A percentile compares a stretch with the other conserved stretches of the same genome.
Conservation (phyloP, 2,888 invertebrate species). For the Drosophila pegasa region DNA sequence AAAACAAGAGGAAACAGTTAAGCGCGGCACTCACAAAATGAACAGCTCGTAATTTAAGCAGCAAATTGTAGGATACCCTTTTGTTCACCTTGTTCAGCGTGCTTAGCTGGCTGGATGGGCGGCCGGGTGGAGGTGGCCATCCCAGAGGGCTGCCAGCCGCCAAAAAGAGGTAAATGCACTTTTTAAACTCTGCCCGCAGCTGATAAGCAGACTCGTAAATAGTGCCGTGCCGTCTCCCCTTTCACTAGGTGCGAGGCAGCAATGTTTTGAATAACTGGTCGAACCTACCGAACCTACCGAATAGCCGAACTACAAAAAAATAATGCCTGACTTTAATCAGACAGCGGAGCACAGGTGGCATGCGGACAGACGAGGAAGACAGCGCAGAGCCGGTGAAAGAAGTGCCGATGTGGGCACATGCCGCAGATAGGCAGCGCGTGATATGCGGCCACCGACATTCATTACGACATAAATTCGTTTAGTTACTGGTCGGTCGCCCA, state of each 20-base stretch:
- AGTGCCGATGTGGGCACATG: conserved; percentile 59
- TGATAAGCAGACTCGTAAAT: conserved; percentile 34
- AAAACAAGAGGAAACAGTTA: conserved; percentile 68
- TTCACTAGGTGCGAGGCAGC: conserved; percentile 10
- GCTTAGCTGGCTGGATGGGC: conserved; percentile 20
- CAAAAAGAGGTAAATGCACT: conserved; percentile 25
- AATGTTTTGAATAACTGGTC: conserved; percentile 54
- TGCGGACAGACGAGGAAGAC: conserved; percentile 6
- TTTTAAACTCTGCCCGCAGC: conserved; percentile 22
- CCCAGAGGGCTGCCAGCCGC: conserved; percentile 17
- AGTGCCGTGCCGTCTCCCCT: conserved; percentile 19
- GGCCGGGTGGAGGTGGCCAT: neutral
- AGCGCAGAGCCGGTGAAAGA: conserved; percentile 25
- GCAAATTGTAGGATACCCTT: conserved; percentile 52
- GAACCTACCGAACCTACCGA: conserved; percentile 41
- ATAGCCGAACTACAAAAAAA: conserved; percentile 14
- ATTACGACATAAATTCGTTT: conserved; percentile 77
- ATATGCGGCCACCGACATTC: conserved; percentile 74
- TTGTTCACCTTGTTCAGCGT: conserved; percentile 30
- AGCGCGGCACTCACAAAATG: conserved; percentile 72
- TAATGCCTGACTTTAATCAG: conserved; percentile 41
- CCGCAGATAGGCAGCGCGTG: conserved; percentile 61
- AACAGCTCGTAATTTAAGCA: conserved; percentile 77
- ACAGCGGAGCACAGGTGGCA: conserved; percentile 1
- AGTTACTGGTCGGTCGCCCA: conserved; percentile 39